A percentile compares a stretch with the other conserved stretches of the same genome.
phyloP scores from a whole-genome alignment of 1,140 invertebrate species.

The Anthonomus grandis region DNA sequence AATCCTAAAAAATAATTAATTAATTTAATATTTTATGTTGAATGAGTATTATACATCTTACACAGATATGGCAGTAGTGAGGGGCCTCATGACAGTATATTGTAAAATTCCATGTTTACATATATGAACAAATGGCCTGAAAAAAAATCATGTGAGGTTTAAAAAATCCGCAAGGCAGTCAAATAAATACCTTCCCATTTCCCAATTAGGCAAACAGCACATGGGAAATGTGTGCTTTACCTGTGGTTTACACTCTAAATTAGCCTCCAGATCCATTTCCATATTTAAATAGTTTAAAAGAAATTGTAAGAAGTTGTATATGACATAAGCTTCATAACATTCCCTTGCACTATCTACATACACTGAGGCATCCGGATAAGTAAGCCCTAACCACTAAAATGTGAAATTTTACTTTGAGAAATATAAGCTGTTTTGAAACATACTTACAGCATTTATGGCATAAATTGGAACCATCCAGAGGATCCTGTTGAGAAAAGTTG shows the following conservation, averaged over 20 bases:
- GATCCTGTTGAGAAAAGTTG: constrained; percentile 61
- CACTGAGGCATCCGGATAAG: constrained; percentile 80
- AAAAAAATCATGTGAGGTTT: constrained; percentile 24
- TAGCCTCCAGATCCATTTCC: constrained; percentile 75
- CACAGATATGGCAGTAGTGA: constrained; percentile 87
- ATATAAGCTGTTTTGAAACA: not conserved
- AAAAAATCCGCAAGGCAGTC: not conserved
- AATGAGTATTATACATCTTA: constrained; percentile 51
- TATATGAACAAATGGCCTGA: constrained; percentile 83
- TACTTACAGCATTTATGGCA: constrained; percentile 86
- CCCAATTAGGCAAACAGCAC: constrained; percentile 80
- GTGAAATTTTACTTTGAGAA: too few species aligned
- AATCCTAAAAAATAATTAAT: constrained; percentile 60
- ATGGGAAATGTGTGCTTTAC: constrained; percentile 81
- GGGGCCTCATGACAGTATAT: constrained; percentile 85
- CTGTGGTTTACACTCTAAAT: constrained; percentile 79
- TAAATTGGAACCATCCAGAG: constrained; percentile 98
- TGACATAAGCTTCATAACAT: constrained; percentile 96
- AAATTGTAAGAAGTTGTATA: constrained; percentile 97
- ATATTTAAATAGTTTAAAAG: constrained; percentile 86
- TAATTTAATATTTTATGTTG: not conserved
- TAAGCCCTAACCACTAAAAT: constrained; percentile 74
- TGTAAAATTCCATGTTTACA: constrained; percentile 96
- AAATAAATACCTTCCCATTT: constrained; percentile 69
- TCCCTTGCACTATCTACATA: constrained; percentile 90